phyloP scores from a whole-genome alignment of 2,888 invertebrate genomes.

The Drosophila sordidapex region DNA sequence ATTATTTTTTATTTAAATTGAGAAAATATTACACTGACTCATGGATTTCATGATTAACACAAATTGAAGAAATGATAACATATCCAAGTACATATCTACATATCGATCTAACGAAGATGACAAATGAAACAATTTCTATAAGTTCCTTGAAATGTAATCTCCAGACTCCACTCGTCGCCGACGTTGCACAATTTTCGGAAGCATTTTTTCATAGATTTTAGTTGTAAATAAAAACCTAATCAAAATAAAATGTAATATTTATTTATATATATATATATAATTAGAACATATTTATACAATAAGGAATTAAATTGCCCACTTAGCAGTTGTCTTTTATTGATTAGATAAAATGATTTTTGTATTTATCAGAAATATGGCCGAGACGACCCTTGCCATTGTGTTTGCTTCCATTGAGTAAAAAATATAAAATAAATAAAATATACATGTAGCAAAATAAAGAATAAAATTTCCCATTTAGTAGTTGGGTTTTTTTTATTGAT shows the following conservation, averaged over 20 bases:
- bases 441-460: neutral
- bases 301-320: too few relatives aligned
- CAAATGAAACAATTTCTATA: neutral
- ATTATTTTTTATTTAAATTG: neutral
- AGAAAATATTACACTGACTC: neutral
- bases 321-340: too few relatives aligned
- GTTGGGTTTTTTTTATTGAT: slow-evolving; percentile 23
- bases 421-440: slow-evolving; percentile 18
- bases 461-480: slow-evolving; percentile 4
- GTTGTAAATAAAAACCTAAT: neutral
- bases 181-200: neutral
- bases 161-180: neutral
- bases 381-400: too few relatives aligned
- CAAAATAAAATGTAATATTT: neutral
- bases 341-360: too few relatives aligned
- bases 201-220: neutral
- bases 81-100: neutral
- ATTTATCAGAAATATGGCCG: too few relatives aligned
- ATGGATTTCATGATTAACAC: neutral
- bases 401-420: too few relatives aligned
- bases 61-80: neutral
- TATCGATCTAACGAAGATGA: neutral
- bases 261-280: neutral
- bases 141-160: neutral
- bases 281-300: too few relatives aligned